Conservation (phyloP, 2,113 vertebrate species). For the Hippoglossus stenolepis region DNA sequence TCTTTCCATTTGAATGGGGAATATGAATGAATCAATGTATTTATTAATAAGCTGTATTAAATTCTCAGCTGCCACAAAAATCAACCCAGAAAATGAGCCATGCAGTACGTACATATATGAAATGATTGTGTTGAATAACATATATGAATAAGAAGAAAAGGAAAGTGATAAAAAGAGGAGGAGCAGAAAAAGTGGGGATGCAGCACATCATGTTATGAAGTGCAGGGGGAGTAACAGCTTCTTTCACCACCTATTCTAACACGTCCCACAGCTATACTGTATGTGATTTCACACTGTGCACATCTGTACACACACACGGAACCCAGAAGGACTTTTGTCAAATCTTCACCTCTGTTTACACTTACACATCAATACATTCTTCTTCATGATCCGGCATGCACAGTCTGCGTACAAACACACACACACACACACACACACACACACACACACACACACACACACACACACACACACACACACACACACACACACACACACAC, state of each 20-base stretch:
- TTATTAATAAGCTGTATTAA: too few relatives aligned
- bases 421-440: slow-evolving; percentile 23
- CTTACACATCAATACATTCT: slow-evolving; percentile 32
- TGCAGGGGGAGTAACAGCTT: slow-evolving; percentile 9
- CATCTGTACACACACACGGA: slow-evolving; percentile 23
- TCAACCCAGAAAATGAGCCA: too few relatives aligned
- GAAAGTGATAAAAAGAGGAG: neutral
- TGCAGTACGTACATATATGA: neutral
- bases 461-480: slow-evolving; percentile 21
- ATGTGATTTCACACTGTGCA: slow-evolving; percentile 42
- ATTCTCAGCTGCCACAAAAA: too few relatives aligned
- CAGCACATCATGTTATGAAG: neutral
- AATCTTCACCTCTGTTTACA: slow-evolving; percentile 52
- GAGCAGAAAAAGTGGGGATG: neutral
- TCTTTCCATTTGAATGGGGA: too few relatives aligned
- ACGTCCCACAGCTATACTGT: slow-evolving; percentile 31
- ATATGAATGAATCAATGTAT: too few relatives aligned
- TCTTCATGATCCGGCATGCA: slow-evolving; percentile 38
- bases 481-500: slow-evolving; percentile 25
- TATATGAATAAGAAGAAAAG: neutral
- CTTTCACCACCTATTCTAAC: slow-evolving; percentile 38
- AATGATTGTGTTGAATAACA: neutral
- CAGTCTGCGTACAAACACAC: slow-evolving; percentile 5
- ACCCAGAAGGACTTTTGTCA: slow-evolving; percentile 50
- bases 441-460: slow-evolving; percentile 22